phyloP scores from a whole-genome alignment of 2,888 invertebrate genomes.

The Apantesis nais region DNA sequence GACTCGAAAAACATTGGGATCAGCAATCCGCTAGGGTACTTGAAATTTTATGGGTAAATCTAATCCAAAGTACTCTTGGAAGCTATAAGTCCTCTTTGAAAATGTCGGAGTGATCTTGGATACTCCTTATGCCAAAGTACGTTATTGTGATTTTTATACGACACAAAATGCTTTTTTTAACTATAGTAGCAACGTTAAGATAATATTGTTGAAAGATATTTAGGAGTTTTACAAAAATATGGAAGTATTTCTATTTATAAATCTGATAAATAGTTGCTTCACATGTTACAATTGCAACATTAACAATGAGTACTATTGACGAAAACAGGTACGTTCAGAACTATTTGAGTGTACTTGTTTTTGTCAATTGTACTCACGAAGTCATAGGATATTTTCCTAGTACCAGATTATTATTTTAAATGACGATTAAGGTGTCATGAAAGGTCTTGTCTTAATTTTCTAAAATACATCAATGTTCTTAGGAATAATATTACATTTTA shows the following conservation, averaged over 20 bases:
- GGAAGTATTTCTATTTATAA: neutral
- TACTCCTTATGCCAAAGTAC: constrained; percentile 38
- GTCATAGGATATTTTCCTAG: neutral
- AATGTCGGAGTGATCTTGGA: constrained; percentile 35
- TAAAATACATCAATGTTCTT: neutral
- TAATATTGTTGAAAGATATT: neutral
- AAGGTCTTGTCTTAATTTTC: too few relatives aligned
- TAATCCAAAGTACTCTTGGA: constrained; percentile 47
- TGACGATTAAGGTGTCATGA: neutral
- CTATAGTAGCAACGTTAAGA: too few relatives aligned
- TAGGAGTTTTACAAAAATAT: neutral
- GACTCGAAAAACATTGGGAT: constrained; percentile 39
- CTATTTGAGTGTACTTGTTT: neutral
- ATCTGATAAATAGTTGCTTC: too few relatives aligned
- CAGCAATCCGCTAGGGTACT: constrained; percentile 41
- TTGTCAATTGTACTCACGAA: neutral
- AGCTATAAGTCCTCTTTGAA: constrained; percentile 42
- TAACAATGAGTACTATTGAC: neutral
- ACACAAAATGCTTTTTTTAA: constrained; percentile 22
- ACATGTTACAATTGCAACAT: too few relatives aligned
- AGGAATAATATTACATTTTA: neutral
- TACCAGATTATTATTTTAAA: neutral
- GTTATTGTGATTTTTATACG: constrained; percentile 44
- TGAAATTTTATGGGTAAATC: constrained; percentile 54
- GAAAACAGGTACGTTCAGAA: neutral